These are phyloP conservation scores for Numenius phaeopus DNA, from an alignment of 2,797 vertebrate species.

Conservation along the genomic window DNA sequence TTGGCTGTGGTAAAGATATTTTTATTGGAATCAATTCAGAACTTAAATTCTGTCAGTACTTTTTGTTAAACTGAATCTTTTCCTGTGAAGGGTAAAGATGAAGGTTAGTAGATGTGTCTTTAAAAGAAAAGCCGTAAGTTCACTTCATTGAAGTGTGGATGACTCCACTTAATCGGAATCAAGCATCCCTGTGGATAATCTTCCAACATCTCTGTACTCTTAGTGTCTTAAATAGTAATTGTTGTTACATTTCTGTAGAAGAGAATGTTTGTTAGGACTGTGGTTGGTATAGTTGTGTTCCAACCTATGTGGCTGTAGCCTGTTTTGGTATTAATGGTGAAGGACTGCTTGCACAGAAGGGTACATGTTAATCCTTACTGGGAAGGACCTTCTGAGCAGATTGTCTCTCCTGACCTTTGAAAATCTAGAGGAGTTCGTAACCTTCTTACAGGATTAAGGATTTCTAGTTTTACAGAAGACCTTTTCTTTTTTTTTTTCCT, in stretches of 20 bases:
- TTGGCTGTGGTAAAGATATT: conserved; percentile 89
- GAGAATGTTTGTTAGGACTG: background rate
- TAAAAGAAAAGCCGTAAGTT: background rate
- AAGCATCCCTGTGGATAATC: background rate
- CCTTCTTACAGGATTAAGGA: background rate
- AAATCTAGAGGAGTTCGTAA: background rate
- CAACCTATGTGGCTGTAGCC: background rate
- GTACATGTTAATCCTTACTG: rapidly evolving
- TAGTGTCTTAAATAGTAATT: background rate
- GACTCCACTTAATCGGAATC: background rate
- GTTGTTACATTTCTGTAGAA: background rate
- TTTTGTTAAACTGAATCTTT: background rate
- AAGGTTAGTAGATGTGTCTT: background rate
- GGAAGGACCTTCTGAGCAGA: background rate
- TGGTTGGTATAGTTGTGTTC: background rate
- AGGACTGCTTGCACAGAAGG: background rate
- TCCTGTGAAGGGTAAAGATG: background rate
- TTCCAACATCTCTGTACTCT: background rate
- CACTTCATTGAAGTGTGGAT: rapidly evolving
- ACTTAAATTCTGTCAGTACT: background rate
- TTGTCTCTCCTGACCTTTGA: background rate
- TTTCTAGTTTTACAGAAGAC: background rate
- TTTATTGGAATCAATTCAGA: background rate
- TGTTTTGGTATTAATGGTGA: background rate
- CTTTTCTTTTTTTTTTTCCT: background rate